phyloP scores from a whole-genome alignment of 2,888 invertebrate genomes.

The Apotomis turbidana region DNA sequence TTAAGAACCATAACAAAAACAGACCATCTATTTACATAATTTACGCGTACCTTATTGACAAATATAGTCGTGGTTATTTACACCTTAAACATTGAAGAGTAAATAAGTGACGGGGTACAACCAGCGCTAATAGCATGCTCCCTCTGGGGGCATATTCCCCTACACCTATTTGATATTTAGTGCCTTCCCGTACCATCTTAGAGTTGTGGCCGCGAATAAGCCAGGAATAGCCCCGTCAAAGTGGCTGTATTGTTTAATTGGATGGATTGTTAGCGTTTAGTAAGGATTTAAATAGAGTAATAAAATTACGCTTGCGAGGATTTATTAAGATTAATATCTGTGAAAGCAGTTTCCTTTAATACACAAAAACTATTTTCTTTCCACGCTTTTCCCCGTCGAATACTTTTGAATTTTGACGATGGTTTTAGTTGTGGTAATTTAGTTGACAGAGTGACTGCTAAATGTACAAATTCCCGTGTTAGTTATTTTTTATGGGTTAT shows the following conservation, averaged over 20 bases:
- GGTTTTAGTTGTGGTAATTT: too few species aligned
- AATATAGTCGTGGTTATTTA: background rate
- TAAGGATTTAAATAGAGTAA: slow-evolving; percentile 1
- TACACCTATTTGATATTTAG: slow-evolving; percentile 72
- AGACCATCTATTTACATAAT: background rate
- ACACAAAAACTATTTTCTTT: too few species aligned
- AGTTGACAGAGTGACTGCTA: too few species aligned
- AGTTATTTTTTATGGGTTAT: too few species aligned
- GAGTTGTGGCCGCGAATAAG: slow-evolving; percentile 74
- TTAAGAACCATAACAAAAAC: too few species aligned
- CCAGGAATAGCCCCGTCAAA: slow-evolving; percentile 56
- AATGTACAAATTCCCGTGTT: too few species aligned
- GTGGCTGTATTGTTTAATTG: slow-evolving; percentile 28
- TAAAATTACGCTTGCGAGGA: background rate
- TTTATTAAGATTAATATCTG: background rate
- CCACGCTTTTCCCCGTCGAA: too few species aligned
- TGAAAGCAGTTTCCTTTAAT: too few species aligned
- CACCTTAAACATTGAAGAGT: slow-evolving; percentile 49
- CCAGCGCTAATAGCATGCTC: slow-evolving; percentile 69
- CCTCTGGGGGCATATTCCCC: slow-evolving; percentile 63
- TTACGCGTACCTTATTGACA: background rate
- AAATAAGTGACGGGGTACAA: slow-evolving; percentile 74
- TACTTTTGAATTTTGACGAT: too few species aligned
- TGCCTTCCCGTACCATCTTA: slow-evolving; percentile 80
- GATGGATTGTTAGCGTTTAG: slow-evolving; percentile 1